Conservation (phyloP, 2,888 invertebrate species). For the Ernsta delagoae region DNA sequence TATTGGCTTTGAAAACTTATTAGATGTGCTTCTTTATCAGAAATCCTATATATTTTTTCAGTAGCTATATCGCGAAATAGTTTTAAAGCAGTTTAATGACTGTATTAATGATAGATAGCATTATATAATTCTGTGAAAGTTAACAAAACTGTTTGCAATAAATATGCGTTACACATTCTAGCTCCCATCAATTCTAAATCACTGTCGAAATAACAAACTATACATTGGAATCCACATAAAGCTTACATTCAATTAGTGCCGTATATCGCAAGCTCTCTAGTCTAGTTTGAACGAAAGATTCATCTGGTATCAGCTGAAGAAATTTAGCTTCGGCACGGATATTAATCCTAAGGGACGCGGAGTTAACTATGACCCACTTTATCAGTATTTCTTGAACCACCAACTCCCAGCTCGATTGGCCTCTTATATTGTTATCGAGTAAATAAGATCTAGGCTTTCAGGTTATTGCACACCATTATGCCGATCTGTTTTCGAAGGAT, state of each 20-base stretch:
- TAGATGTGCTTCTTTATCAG: too few relatives aligned
- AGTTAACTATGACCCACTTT: conserved; percentile 74
- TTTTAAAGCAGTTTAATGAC: too few relatives aligned
- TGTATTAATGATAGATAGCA: too few relatives aligned
- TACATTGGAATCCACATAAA: not conserved
- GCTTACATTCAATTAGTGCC: conserved; percentile 12
- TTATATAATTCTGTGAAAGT: too few relatives aligned
- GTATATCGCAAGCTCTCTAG: conserved; percentile 9
- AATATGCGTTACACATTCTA: too few relatives aligned
- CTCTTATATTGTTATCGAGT: conserved; percentile 32
- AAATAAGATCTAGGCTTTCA: conserved; percentile 31
- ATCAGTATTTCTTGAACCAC: conserved; percentile 50
- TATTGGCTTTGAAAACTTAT: too few relatives aligned
- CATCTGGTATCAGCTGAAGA: conserved; percentile 34
- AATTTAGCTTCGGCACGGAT: conserved; percentile 57
- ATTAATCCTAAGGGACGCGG: conserved; percentile 69
- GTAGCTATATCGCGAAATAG: too few relatives aligned
- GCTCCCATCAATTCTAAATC: not conserved
- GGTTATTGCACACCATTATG: conserved; percentile 29
- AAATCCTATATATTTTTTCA: too few relatives aligned
- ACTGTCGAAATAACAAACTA: not conserved
- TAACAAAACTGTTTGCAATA: too few relatives aligned
- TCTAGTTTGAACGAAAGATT: conserved; percentile 6
- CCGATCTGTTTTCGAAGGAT: conserved; percentile 23
- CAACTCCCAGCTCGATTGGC: conserved; percentile 37